Evolutionary conservation across 2,888 invertebrate genomes (phyloP), one percentile per base, ranked within the genome.

Genomic region (Caenorhabditis doughertyi): DNA sequence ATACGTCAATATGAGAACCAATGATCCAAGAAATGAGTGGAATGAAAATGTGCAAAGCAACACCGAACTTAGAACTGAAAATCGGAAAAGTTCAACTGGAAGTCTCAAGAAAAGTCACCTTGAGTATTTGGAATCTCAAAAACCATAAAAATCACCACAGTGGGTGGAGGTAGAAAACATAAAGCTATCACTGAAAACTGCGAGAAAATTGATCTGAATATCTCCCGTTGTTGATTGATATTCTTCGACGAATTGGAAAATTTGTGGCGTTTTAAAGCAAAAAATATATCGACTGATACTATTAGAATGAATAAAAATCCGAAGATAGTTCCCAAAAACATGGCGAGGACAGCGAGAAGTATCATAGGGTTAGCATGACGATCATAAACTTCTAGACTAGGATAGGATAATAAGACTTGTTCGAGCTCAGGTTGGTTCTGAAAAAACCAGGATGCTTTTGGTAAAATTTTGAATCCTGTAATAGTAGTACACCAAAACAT

Each of bases 1-100:
- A 29, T 65, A 65, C 1, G 64, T 70, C 8, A 27, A 9, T 13
- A 70, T 32, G 0, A 70, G 8, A 2, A 70, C 70, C 16, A 70
- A 3, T 2, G 44, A 70, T 27, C 70, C 70, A 13, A 70, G n/a
- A 47, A 70, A 70, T 8, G 70, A 70, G 16, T 70, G 70, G 18
- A 70, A 32, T 0, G 56, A 70, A 16, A 70, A 70, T 23, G 44
- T 56, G 32, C 44, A 70, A 5, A 70, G 29, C 70, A 70, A 56
- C 13, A 47, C 70, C 29, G 56, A 35, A 7, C 56, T 47, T 13
- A 21, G 1, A 8, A 44, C 70, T 70, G 56, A 7, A 68, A 68
- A 7, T 35, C 9, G 8, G 42, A 42, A 3, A 13, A 7, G 16
- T 13, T 42, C 42, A 42, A 42, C 4, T 32, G 42, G 0, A 13